Conservation (phyloP, 2,888 invertebrate species). For the Ferrisia virgata region DNA sequence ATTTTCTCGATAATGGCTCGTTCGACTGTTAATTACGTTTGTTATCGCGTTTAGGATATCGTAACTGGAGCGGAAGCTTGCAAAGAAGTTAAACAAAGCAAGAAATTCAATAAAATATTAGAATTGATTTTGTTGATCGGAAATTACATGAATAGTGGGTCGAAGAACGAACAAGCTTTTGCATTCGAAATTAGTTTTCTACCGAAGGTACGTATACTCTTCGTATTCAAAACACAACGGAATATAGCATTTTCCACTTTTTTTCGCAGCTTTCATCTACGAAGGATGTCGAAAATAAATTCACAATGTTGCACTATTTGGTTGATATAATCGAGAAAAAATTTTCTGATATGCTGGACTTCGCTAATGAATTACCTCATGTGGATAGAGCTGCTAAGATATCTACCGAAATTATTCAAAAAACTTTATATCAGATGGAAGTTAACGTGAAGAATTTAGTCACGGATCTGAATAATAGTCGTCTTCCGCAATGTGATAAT, state of each 20-base stretch:
- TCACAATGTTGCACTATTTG: constrained; percentile 87
- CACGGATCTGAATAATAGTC: constrained; percentile 82
- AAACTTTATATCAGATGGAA: constrained; percentile 80
- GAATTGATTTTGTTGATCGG: constrained; percentile 87
- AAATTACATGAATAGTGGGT: constrained; percentile 95
- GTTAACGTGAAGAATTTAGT: constrained; percentile 82
- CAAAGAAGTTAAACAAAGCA: constrained; percentile 84
- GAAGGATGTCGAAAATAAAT: constrained; percentile 91
- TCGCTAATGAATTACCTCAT: constrained; percentile 85
- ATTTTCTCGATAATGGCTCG: neutral
- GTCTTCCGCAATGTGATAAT: constrained; percentile 70
- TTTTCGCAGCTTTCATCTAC: constrained; percentile 69
- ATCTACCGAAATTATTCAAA: constrained; percentile 77
- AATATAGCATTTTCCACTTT: neutral
- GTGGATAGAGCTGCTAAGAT: constrained; percentile 63
- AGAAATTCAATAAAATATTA: constrained; percentile 84
- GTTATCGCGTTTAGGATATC: constrained; percentile 61
- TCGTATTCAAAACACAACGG: neutral
- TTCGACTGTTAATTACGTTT: constrained; percentile 52
- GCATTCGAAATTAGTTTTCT: constrained; percentile 96
- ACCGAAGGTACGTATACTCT: constrained; percentile 69
- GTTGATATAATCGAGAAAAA: constrained; percentile 83
- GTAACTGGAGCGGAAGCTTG: constrained; percentile 94
- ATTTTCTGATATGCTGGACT: constrained; percentile 78
- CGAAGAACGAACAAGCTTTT: constrained; percentile 87